Evolutionary conservation across 2,888 invertebrate genomes (phyloP).

Genomic region (Oxycera nigricornis): DNA sequence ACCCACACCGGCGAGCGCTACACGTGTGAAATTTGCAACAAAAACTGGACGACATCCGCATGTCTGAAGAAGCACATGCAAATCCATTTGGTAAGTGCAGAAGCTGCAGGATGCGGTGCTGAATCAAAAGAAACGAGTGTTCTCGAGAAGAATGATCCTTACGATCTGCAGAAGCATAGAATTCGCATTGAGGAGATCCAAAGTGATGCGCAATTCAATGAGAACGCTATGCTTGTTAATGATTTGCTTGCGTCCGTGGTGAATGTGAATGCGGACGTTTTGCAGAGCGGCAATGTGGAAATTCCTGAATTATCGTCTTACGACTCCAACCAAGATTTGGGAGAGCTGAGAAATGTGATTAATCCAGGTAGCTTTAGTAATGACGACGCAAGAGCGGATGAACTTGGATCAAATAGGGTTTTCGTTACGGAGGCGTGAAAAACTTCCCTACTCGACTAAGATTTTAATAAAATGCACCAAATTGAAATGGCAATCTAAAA

Average conservation of each 20-base stretch:
- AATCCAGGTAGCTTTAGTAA: neutral
- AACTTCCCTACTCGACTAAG: no score
- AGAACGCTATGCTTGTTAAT: conserved; percentile 39
- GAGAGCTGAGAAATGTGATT: neutral
- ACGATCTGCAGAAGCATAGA: neutral
- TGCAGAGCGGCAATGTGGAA: conserved; percentile 5
- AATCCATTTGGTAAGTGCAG: neutral
- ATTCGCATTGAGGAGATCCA: conserved; percentile 19
- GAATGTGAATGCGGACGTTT: conserved; percentile 15
- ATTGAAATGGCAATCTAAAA: no score
- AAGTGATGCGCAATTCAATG: conserved; percentile 41
- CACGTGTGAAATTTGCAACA: conserved; percentile 63
- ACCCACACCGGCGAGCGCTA: conserved; percentile 60
- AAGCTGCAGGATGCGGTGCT: neutral
- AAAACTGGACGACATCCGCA: conserved; percentile 58
- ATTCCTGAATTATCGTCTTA: neutral
- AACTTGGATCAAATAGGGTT: neutral
- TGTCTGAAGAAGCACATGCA: conserved; percentile 60
- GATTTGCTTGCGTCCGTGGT: conserved; percentile 43
- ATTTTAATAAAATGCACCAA: no score
- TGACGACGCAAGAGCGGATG: neutral
- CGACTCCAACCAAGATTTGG: conserved; percentile 16
- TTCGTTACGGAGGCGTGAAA: conserved; percentile 3
- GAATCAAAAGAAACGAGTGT: neutral
- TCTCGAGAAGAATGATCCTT: neutral